Evolutionary conservation across 1,140 invertebrate genomes (phyloP), one percentile per base, ranked within the genome.

Genomic region (Aphidius gifuensis): DNA sequence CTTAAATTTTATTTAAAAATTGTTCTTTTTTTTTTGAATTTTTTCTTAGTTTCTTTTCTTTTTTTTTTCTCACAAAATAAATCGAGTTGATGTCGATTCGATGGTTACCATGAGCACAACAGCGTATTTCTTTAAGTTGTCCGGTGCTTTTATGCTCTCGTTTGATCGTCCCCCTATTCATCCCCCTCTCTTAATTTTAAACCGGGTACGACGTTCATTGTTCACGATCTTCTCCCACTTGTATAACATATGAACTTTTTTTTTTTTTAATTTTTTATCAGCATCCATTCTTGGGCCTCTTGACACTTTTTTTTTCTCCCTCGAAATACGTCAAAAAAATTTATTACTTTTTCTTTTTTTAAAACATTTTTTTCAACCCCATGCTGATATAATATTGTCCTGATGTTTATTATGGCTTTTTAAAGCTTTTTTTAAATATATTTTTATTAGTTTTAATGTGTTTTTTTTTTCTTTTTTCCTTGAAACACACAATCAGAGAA

Each of bases 61-160:
- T 55, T 43, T 55, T 38, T 43, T 16, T 55, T 55, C 9, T 42
- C 42, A 43, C 53, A 16, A 55, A 38, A 55, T 42, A 42, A 55
- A 55, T 55, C 39, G 38, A 69, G 67, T 59, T 64, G 68, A 21
- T 42, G 53, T 55, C 67, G 48, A 65, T 57, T 40, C 62, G 61
- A 55, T 66, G 73, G 70, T 69, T 74, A 71, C 72, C 51, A 68
- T 70, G 74, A 72, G 77, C 73, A 77, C 76, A 70, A 78, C 75
- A 80, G 76, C 74, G 72, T 69, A 67, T 64, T 69, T 72, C 71
- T 77, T 80, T 79, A 78, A 74, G 74, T 74, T 73, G 72, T 67
- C 48, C 75, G 55, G 68, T 66, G 75, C 76, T 81, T 81, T 81
- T 81, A 80, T 80, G 79, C 75, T 81, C 74, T 79, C 74, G 74